Evolutionary conservation across 2,797 vertebrate species (phyloP), one percentile per base, ranked within the genome.

Genomic region (Danio kyathit): DNA sequence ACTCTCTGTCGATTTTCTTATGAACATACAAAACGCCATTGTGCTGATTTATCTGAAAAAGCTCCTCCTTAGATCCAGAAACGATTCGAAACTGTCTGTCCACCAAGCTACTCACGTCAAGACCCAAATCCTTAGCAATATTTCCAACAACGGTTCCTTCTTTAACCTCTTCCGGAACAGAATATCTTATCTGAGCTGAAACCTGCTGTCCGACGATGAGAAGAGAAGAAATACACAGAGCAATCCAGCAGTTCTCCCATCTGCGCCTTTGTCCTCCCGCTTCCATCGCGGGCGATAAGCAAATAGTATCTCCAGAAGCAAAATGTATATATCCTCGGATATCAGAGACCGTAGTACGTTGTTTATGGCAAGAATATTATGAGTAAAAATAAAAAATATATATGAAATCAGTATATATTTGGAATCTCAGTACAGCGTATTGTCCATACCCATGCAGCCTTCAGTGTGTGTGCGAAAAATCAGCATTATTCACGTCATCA

Each of bases 101-200:
- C 19, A 70, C 76, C 76, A 95, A 87, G 6, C 90, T 91, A 1
- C 40, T 71, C 40, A 88, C 71, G 38, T 95, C 93, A 70, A 95
- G 85, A 16, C 93, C 93, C 65, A 96, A 88, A 83, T 96, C 94
- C 84, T 94, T 95, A 0, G 94, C 93, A 7, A 94, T 87, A 76
- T 94, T 94, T 52, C 95, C 95, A 64, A 95, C 92, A 80, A 92
- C 85, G 13, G 88, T 90, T 70, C 93, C 94, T 16, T 91, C 90
- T 29, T 92, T 91, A 4, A 92, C 87, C 82, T 96, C 95, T 77
- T 95, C 95, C 0, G 86, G 85, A 57, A 95, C 60, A 0, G 92
- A 91, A 71, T 96, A 96, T 52, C 87, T 87, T 64, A 94, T 88
- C 86, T 95, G 88, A 84, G 88, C 88, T 8, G 41, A 83, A 56